Evolutionary conservation across 2,888 invertebrate genomes (phyloP).

Genomic region (Imbricaverruca yamaguchii): DNA sequence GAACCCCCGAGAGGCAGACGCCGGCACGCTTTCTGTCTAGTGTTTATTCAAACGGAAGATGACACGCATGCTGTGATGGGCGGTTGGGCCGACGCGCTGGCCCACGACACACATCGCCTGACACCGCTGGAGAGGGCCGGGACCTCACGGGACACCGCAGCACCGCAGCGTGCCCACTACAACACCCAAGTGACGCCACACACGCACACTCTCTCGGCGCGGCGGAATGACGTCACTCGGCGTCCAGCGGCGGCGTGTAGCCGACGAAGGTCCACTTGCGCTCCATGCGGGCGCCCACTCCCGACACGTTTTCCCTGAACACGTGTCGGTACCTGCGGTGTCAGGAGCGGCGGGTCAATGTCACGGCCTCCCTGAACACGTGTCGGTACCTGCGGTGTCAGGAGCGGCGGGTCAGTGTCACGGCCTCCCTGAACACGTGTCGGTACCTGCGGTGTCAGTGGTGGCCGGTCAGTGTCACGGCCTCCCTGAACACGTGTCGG

Average conservation of each 20-base stretch:
- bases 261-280: slow-evolving; percentile 79
- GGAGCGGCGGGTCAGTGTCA: neutral
- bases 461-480: neutral
- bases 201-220: no score
- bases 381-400: slow-evolving; percentile 55
- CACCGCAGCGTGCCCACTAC: no score
- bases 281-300: slow-evolving; percentile 78
- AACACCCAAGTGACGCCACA: no score
- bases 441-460: slow-evolving; percentile 52
- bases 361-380: slow-evolving; percentile 58
- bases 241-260: neutral
- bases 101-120: no score
- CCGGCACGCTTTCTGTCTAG: no score
- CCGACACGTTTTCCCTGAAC: slow-evolving; percentile 67
- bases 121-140: no score
- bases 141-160: no score
- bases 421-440: slow-evolving; percentile 62
- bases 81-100: no score
- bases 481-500: slow-evolving; percentile 68
- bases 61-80: no score
- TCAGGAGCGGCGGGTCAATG: neutral
- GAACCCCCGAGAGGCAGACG: no score
- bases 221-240: neutral
- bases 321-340: slow-evolving; percentile 61
- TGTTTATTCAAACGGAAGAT: no score